Evolutionary conservation across 2,888 invertebrate genomes (phyloP), one percentile per base, ranked within the genome.

Genomic region (Diloba caeruleocephala): DNA sequence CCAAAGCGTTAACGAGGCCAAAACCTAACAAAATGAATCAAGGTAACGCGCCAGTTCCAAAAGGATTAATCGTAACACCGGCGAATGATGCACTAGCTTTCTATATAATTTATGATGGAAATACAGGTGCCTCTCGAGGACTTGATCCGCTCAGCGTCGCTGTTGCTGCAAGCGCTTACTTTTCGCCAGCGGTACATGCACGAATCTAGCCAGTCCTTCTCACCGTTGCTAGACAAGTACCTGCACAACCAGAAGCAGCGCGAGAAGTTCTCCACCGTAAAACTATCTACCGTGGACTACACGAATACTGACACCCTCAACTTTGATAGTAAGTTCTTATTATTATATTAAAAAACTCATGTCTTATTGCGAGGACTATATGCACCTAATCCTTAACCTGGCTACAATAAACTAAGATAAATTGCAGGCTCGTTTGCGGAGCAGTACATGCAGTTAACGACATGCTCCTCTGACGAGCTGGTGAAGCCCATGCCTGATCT

Each of bases 161-260:
- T 97, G 67, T 90, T 99, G 36, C 96, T 98, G 9, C 96, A 97
- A 79, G 98, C 98, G 0, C 85, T 99, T 73, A 94, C 96, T 49
- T 94, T 98, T 57, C 94, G 99, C 10, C 96, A 97, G 79, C 95
- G 95, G 48, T 99, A 99, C 89, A 99, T 99, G 98, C 94, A 95
- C 15, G 93, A 96, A 78, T 97, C 98, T 0, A 94, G 95, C 65
- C 99, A 99, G 88, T 95, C 95, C 28, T 98, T 98, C 85, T 96
- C 97, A 0, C 91, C 95, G 1, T 96, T 96, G 13, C 96, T 97
- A 0, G 95, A 38, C 93, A 93, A 61, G 8, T 73, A 58, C 83
- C 85, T 48, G 54, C 87, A 57, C 82, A 51, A 33, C 19, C 65
- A 68, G 7, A 51, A 33, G 5, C 8, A 29, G 1, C 25, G 32